Conservation (phyloP, 2,797 vertebrate species). For the Monodelphis domestica region DNA sequence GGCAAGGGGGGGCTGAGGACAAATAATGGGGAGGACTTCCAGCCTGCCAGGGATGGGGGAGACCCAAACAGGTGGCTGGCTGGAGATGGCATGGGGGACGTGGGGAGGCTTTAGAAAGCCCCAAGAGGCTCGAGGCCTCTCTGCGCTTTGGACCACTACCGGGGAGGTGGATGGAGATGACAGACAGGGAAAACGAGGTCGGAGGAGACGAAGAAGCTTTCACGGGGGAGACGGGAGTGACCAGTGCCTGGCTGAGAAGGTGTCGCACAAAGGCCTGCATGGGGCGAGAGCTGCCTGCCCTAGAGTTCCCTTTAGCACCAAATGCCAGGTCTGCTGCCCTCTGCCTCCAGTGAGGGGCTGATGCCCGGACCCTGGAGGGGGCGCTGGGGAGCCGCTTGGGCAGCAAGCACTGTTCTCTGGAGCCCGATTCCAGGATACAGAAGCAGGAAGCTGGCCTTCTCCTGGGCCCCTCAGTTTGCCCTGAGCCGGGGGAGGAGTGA, state of each 20-base stretch:
- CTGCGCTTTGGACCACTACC: not conserved
- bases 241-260: not conserved
- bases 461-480: not conserved
- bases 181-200: not conserved
- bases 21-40: constrained; percentile 29
- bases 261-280: not conserved
- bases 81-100: not conserved
- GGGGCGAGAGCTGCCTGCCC: not conserved
- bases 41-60: not conserved
- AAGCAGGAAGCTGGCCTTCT: not conserved
- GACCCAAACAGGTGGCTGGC: not conserved
- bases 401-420: not conserved
- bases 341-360: not conserved
- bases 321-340: not conserved
- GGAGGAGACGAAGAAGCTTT: not conserved
- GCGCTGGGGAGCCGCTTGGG: not conserved
- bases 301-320: not conserved
- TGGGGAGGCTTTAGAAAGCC: constrained; percentile 6
- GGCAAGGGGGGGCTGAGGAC: constrained; percentile 38
- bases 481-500: not conserved
- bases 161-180: not conserved
- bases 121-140: not conserved
- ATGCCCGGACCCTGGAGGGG: not conserved
- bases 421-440: not conserved
- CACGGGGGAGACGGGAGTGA: too few species aligned